Percentiles rank a stretch among this genome's conserved stretches.
These are phyloP conservation scores for Pseudorhiza aurosa DNA, from an alignment of 30 jellyfish, hydroid and myxozoan genomes.

Conservation along the genomic window DNA sequence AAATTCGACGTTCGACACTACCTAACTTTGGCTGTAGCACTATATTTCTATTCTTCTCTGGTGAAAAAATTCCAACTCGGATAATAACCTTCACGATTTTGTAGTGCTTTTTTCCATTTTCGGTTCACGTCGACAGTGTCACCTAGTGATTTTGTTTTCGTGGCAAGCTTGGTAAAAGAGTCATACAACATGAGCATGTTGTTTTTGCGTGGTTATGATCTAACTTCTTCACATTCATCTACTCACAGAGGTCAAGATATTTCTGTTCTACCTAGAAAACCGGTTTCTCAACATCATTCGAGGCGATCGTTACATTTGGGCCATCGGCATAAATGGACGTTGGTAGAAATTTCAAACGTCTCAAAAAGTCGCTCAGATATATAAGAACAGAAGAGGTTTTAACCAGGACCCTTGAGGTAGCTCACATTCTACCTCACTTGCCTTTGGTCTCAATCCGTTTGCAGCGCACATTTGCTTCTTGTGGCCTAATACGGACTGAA, in stretches of 20 bases:
- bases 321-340: too few relatives aligned
- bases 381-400: neutral
- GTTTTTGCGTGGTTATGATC: neutral
- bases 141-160: neutral
- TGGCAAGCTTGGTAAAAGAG: neutral
- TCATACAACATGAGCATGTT: neutral
- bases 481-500: neutral
- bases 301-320: too few relatives aligned
- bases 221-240: neutral
- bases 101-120: too few relatives aligned
- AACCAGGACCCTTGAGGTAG: neutral
- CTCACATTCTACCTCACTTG: neutral
- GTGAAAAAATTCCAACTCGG: too few relatives aligned
- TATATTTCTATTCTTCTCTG: too few relatives aligned
- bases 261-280: neutral
- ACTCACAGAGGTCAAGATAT: neutral
- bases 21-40: too few relatives aligned
- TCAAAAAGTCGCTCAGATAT: too few relatives aligned
- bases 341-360: too few relatives aligned
- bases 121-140: too few relatives aligned
- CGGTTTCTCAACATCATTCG: neutral
- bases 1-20: slow-evolving; percentile 19
- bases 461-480: neutral
- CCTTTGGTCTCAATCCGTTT: neutral
- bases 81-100: too few relatives aligned